Percentiles rank a stretch among this genome's conserved stretches.
These are phyloP conservation scores for Lepeophtheirus nordmannii DNA, from an alignment of 2,888 invertebrate genomes.

Conservation along the genomic window DNA sequence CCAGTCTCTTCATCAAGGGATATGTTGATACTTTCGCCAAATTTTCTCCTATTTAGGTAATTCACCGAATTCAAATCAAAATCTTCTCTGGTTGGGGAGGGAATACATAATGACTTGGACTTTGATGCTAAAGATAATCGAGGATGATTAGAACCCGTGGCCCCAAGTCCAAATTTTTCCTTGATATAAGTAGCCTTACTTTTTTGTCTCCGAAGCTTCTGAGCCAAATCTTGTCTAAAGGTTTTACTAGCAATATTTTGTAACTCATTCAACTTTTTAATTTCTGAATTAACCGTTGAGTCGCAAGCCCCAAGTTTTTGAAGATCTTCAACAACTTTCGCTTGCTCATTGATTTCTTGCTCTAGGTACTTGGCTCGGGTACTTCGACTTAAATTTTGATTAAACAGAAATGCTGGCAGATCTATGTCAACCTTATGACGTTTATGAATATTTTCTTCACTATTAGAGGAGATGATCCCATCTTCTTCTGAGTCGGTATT, in stretches of 20 bases:
- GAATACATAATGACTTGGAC: conserved; percentile 28
- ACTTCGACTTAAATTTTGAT: conserved; percentile 35
- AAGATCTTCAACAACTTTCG: conserved; percentile 82
- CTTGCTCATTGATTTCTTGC: conserved; percentile 92
- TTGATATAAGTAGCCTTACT: conserved; percentile 46
- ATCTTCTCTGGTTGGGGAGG: conserved; percentile 28
- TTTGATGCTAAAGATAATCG: conserved; percentile 20
- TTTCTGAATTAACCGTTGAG: conserved; percentile 77
- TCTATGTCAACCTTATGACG: conserved; percentile 4
- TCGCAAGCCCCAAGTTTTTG: conserved; percentile 72
- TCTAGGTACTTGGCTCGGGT: conserved; percentile 76
- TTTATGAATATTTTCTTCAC: conserved; percentile 10
- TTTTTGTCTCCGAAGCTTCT: conserved; percentile 67
- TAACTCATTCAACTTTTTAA: conserved; percentile 73
- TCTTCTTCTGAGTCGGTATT: conserved; percentile 57
- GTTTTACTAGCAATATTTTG: conserved; percentile 79
- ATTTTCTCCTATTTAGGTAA: conserved; percentile 20
- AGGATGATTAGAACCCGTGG: conserved; percentile 8
- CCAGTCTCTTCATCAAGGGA: not conserved
- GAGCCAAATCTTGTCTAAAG: conserved; percentile 67
- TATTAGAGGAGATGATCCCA: not conserved
- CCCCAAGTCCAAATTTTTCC: conserved; percentile 53
- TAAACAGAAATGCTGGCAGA: conserved; percentile 29
- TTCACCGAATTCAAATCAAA: not conserved
- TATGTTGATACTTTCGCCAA: not conserved